These are phyloP conservation scores for Paramormyrops hopkinsi DNA, from an alignment of 2,797 vertebrate species.

Conservation along the genomic window DNA sequence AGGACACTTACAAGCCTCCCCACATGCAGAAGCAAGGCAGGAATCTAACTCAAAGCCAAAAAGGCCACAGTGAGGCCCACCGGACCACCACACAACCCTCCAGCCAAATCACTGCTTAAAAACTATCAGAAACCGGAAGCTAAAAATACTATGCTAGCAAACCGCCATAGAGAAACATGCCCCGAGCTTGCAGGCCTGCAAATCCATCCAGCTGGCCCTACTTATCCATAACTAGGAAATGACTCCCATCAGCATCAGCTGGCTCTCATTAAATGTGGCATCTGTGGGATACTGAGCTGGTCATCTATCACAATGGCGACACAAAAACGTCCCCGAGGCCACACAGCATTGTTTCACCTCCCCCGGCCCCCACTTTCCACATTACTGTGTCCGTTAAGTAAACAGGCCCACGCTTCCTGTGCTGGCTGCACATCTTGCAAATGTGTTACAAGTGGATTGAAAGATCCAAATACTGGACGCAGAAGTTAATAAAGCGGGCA, in stretches of 20 bases:
- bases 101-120: not conserved
- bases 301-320: not conserved
- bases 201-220: not conserved
- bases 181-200: not conserved
- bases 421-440: not conserved
- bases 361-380: not conserved
- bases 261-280: not conserved
- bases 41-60: not conserved
- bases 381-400: not conserved
- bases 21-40: not conserved
- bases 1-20: not conserved
- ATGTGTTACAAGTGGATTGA: not conserved
- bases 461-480: not conserved
- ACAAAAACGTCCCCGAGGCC: not conserved
- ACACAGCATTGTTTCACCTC: not conserved
- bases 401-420: not conserved
- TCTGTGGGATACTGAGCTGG: not conserved
- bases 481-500: not conserved
- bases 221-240: not conserved
- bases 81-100: not conserved
- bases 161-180: not conserved
- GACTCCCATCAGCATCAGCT: not conserved
- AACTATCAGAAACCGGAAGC: not conserved
- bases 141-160: not conserved
- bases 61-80: not conserved